Conservation (phyloP, 2,888 invertebrate species). For the Heliconius ethilla region DNA sequence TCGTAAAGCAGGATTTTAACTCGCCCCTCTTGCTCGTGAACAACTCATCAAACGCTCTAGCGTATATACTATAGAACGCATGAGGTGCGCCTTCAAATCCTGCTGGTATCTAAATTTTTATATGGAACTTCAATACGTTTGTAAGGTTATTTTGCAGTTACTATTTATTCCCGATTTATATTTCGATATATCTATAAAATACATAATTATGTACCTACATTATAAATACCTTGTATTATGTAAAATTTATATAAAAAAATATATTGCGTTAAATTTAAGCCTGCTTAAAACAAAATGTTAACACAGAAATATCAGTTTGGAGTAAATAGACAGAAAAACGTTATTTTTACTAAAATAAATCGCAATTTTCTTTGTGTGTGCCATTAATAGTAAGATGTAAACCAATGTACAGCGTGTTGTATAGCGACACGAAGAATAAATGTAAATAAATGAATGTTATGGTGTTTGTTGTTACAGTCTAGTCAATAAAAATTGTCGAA, state of each 20-base stretch:
- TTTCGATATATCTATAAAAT: not conserved
- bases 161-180: not conserved
- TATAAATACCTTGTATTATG: not conserved
- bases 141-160: not conserved
- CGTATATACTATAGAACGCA: not conserved
- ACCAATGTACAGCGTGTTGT: constrained; percentile 20
- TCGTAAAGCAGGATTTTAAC: not conserved
- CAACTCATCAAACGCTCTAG: not conserved
- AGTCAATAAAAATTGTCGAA: constrained; percentile 54
- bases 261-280: no score
- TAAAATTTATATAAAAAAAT: not conserved
- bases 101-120: not conserved
- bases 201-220: not conserved
- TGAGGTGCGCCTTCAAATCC: not conserved
- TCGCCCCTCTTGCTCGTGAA: not conserved
- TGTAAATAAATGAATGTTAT: constrained; percentile 45
- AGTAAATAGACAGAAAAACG: not conserved
- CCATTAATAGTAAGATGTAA: constrained; percentile 35
- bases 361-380: constrained; percentile 37
- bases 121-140: not conserved
- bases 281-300: constrained; percentile 7
- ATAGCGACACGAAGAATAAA: constrained; percentile 19
- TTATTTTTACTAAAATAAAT: constrained; percentile 21
- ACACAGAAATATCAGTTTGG: constrained; percentile 2
- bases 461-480: constrained; percentile 50